A percentile compares a stretch with the other conserved stretches of the same genome.
These are phyloP conservation scores for Hirundo rustica DNA, from an alignment of 2,797 vertebrate species.

Conservation along the genomic window DNA sequence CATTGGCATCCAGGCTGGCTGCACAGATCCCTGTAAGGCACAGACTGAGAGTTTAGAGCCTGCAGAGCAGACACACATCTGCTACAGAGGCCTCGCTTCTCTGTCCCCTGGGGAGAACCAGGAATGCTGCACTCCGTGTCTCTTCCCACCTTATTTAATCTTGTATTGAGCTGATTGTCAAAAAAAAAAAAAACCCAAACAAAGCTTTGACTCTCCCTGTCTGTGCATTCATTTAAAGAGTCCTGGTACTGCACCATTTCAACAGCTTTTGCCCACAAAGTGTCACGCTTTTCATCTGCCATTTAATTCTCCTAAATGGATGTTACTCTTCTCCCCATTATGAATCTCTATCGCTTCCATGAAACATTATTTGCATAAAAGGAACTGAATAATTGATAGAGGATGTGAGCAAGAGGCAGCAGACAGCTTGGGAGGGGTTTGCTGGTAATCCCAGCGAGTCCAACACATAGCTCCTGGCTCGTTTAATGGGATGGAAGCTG, in stretches of 20 bases:
- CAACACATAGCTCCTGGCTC: constrained; percentile 79
- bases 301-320: constrained; percentile 71
- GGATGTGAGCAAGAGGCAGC: constrained; percentile 77
- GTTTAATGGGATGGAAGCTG: constrained; percentile 87
- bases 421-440: constrained; percentile 63
- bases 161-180: not conserved
- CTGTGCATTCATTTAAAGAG: not conserved
- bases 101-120: not conserved
- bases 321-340: constrained; percentile 49
- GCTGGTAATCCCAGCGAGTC: constrained; percentile 70
- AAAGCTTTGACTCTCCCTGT: not conserved
- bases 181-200: not conserved
- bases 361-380: constrained; percentile 83
- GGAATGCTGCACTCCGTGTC: not conserved
- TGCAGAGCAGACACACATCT: not conserved
- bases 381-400: constrained; percentile 83
- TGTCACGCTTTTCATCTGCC: constrained; percentile 39
- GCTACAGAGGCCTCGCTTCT: not conserved
- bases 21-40: not conserved
- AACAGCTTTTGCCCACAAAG: constrained; percentile 10
- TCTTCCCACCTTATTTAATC: constrained; percentile 18
- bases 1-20: not conserved
- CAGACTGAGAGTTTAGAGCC: not conserved
- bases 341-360: constrained; percentile 63
- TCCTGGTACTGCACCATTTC: not conserved